Conservation (phyloP, 2,113 vertebrate species). For the Bothrops jararaca region DNA sequence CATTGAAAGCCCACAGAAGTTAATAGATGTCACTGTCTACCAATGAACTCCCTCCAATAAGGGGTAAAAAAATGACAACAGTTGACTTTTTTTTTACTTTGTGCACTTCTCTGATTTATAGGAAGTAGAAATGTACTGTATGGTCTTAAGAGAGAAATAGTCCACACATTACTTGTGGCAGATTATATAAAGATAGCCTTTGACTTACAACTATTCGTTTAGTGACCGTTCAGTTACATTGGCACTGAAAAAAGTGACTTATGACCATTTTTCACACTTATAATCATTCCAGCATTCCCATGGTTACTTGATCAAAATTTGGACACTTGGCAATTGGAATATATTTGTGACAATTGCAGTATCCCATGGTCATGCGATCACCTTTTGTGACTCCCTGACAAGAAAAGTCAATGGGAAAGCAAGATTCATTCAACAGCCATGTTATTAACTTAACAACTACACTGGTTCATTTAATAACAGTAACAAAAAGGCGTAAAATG, state of each 20-base stretch:
- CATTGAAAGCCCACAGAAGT: not conserved
- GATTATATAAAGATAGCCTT: not conserved
- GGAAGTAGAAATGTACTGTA: not conserved
- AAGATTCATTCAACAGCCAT: not conserved
- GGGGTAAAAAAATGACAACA: not conserved
- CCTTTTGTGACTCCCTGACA: not conserved
- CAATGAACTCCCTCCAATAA: not conserved
- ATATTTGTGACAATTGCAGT: not conserved
- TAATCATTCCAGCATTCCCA: not conserved
- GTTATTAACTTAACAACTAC: not conserved
- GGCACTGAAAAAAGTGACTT: not conserved
- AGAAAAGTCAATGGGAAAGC: not conserved
- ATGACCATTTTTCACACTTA: not conserved
- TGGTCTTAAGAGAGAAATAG: not conserved
- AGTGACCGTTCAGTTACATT: not conserved
- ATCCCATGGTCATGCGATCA: not conserved
- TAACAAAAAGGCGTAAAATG: not conserved
- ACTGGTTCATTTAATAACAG: not conserved
- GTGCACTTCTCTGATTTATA: not conserved
- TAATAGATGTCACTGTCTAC: not conserved
- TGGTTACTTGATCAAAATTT: not conserved
- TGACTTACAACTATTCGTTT: not conserved
- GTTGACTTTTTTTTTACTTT: not conserved
- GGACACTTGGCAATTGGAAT: not conserved
- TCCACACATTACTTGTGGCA: rapidly evolving